Evolutionary conservation across 2,888 invertebrate genomes (phyloP).

Genomic region (Drosophila buzzatii): DNA sequence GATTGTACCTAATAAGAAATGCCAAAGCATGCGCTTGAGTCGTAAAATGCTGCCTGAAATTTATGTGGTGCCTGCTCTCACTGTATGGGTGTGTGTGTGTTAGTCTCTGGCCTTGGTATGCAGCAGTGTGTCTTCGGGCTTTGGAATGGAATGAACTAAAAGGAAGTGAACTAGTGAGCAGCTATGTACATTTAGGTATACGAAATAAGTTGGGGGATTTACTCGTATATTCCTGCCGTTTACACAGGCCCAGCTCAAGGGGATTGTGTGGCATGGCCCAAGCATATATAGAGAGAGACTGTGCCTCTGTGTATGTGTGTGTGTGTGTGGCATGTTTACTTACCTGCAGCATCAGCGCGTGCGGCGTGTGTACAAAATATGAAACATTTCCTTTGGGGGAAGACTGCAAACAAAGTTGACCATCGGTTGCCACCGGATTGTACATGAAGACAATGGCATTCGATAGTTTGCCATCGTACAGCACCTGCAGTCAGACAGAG

Average conservation of each 20-base stretch:
- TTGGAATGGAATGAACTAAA: conserved; percentile 31
- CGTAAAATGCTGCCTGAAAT: conserved; percentile 76
- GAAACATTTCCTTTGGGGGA: conserved; percentile 98
- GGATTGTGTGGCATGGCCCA: background rate
- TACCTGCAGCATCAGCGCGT: conserved; percentile 99
- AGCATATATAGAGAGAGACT: background rate
- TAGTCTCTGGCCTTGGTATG: conserved; percentile 25
- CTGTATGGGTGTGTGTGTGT: conserved; percentile 13
- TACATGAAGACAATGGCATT: conserved; percentile 99
- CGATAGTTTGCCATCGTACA: conserved; percentile 99
- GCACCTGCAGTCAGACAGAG: conserved; percentile 88
- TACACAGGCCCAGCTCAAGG: conserved; percentile 7
- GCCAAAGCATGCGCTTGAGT: conserved; percentile 75
- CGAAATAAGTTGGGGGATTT: conserved; percentile 22
- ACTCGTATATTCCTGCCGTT: conserved; percentile 21
- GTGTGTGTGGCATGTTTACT: conserved; percentile 67
- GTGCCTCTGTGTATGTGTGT: background rate
- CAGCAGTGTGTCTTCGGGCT: conserved; percentile 20
- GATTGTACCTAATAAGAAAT: conserved; percentile 74
- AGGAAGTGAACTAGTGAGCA: conserved; percentile 20
- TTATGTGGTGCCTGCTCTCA: conserved; percentile 56
- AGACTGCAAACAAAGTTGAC: conserved; percentile 98
- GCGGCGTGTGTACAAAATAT: conserved; percentile 99
- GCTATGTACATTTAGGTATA: conserved; percentile 29
- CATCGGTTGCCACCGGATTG: conserved; percentile 99